Evolutionary conservation across 2,113 vertebrate species (phyloP), one percentile per base, ranked within the genome.

Genomic region (Lucifuga dentata): DNA sequence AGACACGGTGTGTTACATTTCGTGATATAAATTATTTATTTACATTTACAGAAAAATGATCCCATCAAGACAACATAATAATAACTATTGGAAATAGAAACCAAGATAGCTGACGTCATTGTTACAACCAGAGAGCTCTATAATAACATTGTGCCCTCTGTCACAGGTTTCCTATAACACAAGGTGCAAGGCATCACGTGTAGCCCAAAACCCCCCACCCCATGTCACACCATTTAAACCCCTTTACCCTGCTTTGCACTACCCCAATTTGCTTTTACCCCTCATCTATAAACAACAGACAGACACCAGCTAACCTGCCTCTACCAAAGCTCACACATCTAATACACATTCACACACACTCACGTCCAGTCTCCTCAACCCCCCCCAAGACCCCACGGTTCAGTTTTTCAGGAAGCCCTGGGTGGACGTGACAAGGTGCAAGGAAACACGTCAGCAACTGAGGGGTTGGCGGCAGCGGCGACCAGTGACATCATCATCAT

Each of bases 1-100:
- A 0, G 69, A 86, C 63, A 35, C 81, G 15, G 46, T n/a, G 5
- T 11, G 36, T 74, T 85, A 83, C 80, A 78, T 90, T 90, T 93
- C 80, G 95, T 97, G 97, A 98, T 99, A 98, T 99, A 99, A 99
- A 99, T 98, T 98, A 97, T 98, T 99, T 99, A 98, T 99, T 98
- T 99, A 99, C 97, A 98, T 98, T 90, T 98, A 98, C 97, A 98
- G 97, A 98, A 98, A 95, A 94, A 97, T 96, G 88, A 98, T 95
- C 91, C 91, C 93, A 98, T 96, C 96, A 96, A 98, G 96, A 99
- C 97, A 98, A 97, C 95, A 95, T 97, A 88, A 90, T 92, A 92
- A 95, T 96, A 93, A 98, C 97, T 98, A 98, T 96, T 97, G 96
- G 95, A 99, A 98, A 97, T 96, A 96, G 96, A 93, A 98, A 96